phyloP scores from a whole-genome alignment of 1,140 invertebrate genomes.

The Neodiprion lecontei region DNA sequence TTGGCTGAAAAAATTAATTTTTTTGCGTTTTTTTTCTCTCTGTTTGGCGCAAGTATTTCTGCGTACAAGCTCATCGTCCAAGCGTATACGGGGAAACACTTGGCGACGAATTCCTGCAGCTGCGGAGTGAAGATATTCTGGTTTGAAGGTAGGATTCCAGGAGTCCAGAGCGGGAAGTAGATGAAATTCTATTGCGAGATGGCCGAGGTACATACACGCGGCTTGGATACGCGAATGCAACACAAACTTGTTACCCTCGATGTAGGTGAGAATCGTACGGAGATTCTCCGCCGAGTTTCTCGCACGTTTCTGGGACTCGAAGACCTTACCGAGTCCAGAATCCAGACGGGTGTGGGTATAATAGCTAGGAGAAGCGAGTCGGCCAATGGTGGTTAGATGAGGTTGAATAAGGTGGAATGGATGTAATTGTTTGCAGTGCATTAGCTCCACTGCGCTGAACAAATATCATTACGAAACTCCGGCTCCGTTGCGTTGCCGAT shows the following conservation, averaged over 20 bases:
- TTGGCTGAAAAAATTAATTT: too few species aligned
- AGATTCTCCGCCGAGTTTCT: neutral
- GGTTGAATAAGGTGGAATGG: neutral
- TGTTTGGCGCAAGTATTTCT: too few species aligned
- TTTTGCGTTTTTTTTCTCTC: too few species aligned
- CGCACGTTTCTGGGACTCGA: neutral
- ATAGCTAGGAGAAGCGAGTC: neutral
- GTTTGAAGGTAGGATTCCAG: neutral
- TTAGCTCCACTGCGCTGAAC: constrained; percentile 1
- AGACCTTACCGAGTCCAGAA: neutral
- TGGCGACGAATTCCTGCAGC: too few species aligned
- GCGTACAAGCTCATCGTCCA: too few species aligned
- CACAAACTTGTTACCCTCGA: neutral
- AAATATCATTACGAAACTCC: constrained; percentile 2
- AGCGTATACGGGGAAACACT: too few species aligned
- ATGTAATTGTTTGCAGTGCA: constrained; percentile 7
- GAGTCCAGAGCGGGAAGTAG: neutral
- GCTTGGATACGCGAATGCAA: neutral
- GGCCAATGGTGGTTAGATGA: neutral
- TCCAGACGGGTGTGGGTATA: neutral
- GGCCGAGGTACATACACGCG: too few species aligned
- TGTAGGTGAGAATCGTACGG: too few species aligned
- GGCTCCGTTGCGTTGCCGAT: neutral
- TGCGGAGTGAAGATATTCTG: too few species aligned
- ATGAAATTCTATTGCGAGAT: constrained; percentile 3